Evolutionary conservation across 2,113 vertebrate species (phyloP).

Genomic region (Panurus biarmicus): DNA sequence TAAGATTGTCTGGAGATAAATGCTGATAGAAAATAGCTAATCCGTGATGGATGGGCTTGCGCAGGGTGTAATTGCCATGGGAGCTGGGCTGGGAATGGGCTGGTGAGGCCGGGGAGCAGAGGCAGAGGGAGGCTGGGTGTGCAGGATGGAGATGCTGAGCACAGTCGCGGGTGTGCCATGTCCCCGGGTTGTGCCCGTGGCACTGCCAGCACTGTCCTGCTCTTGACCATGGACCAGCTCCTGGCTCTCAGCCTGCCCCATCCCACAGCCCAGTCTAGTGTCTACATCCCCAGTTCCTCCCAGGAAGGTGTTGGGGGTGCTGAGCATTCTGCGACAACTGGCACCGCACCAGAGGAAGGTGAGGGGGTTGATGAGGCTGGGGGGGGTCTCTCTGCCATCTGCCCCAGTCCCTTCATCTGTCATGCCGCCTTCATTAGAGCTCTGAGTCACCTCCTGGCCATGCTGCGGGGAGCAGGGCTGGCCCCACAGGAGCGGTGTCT

Average conservation of each 20-base stretch:
- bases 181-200: rapidly evolving
- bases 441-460: background rate
- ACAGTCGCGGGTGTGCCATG: rapidly evolving
- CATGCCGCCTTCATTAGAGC: background rate
- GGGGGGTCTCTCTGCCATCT: background rate
- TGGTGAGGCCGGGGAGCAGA: background rate
- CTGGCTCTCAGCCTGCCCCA: background rate
- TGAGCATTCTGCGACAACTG: background rate
- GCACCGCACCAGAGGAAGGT: background rate
- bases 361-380: background rate
- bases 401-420: background rate
- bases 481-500: background rate
- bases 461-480: background rate
- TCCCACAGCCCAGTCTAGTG: rapidly evolving
- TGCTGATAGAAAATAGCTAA: constrained; percentile 44
- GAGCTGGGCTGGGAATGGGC: background rate
- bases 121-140: background rate
- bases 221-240: background rate
- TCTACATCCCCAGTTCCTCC: background rate
- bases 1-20: constrained; percentile 36
- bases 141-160: background rate
- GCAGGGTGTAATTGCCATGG: background rate
- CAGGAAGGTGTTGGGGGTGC: background rate
- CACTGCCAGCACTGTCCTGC: background rate
- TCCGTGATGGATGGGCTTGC: constrained; percentile 35